These are phyloP conservation scores for Drosophila gunungcola DNA, from an alignment of 1,140 invertebrate species.

Conservation along the genomic window DNA sequence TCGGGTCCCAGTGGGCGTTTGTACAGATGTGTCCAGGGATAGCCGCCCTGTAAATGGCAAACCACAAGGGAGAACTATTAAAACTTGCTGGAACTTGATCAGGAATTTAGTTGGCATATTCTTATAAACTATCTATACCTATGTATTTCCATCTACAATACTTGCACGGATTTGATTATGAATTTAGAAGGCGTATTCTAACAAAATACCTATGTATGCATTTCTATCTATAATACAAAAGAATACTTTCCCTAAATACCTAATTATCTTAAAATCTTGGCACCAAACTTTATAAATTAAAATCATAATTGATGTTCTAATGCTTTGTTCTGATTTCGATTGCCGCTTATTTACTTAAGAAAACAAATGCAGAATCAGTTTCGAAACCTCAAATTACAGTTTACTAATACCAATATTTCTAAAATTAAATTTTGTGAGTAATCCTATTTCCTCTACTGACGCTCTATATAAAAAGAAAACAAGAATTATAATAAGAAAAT, in stretches of 20 bases:
- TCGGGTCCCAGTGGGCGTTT: slow-evolving; percentile 85
- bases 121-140: no score
- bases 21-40: slow-evolving; percentile 89
- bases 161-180: no score
- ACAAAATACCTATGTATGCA: no score
- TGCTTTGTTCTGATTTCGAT: no score
- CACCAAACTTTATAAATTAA: slow-evolving; percentile 1
- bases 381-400: slow-evolving; percentile 13
- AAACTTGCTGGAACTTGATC: not conserved
- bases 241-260: not conserved
- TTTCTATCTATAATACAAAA: not conserved
- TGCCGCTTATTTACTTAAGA: not conserved
- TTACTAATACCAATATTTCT: not conserved
- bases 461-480: not conserved
- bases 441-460: not conserved
- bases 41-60: slow-evolving; percentile 86
- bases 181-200: no score
- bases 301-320: no score
- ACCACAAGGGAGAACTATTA: not conserved
- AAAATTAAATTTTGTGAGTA: slow-evolving; percentile 8
- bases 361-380: not conserved
- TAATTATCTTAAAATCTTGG: slow-evolving; percentile 6
- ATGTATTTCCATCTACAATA: not conserved
- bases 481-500: not conserved
- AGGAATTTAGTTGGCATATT: no score